Evolutionary conservation across 2,113 vertebrate genomes (phyloP).

Genomic region (Aplodontia rufa): DNA sequence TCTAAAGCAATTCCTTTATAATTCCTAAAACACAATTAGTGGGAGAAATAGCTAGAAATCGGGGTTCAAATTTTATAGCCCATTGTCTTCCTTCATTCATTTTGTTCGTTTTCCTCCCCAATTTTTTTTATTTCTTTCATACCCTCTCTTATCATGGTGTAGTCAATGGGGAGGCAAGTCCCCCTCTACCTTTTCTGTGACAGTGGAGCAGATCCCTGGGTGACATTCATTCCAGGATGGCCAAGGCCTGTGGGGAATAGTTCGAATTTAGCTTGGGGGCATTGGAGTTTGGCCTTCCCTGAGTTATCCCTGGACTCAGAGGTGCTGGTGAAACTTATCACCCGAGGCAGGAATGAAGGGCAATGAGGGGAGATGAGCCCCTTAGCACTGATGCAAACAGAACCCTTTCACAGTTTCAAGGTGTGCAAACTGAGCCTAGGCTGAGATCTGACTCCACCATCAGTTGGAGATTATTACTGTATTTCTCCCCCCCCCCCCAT

Average conservation of each 20-base stretch:
- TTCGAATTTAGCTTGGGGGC: neutral
- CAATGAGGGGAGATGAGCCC: neutral
- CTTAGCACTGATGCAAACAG: neutral
- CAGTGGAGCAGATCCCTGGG: neutral
- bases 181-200: neutral
- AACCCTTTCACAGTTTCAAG: neutral
- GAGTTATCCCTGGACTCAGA: neutral
- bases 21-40: neutral
- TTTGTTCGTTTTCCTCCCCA: neutral
- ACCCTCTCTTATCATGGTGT: neutral
- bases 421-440: neutral
- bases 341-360: neutral
- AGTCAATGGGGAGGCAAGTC: neutral
- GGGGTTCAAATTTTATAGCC: neutral
- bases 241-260: neutral
- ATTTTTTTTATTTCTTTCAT: constrained; percentile 2
- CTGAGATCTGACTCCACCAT: neutral
- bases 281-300: neutral
- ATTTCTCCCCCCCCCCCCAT: neutral
- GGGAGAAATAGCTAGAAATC: neutral
- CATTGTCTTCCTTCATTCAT: constrained; percentile 2
- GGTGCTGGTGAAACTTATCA: neutral
- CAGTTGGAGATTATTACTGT: neutral
- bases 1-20: neutral
- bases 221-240: neutral